Evolutionary conservation across 2,888 invertebrate species (phyloP), one percentile per base, ranked within the genome.

Genomic region (Cataglyphis albicans): DNA sequence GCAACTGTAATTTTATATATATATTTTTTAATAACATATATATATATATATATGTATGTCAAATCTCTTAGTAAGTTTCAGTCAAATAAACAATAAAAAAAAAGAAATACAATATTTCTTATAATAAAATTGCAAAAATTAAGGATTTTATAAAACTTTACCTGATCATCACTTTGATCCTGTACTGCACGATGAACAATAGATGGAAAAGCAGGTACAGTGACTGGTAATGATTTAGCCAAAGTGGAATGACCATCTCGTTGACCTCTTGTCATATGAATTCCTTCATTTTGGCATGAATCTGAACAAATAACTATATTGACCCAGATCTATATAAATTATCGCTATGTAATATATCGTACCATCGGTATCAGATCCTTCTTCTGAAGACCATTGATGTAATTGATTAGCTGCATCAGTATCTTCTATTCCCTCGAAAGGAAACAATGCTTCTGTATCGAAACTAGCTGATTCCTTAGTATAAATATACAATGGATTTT

Each of bases 161-260:
- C 96, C 93, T 95, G 95, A 84, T 96, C 96, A 80, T 96, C 96
- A 65, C 95, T 95, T 68, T 93, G 92, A 18, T 94, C 94, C 63
- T 92, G 91, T 75, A 90, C 86, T 91, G 95, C 92, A 87, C 95
- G 92, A 88, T 92, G 90, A 87, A 91, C 88, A 70, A 91, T 92
- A 12, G 92, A 90, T 65, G 96, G 95, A 92, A 97, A 96, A 82
- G 94, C 95, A 76, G 97, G 97, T 94, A 98, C 97, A 93, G 96
- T 96, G 93, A 98, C 97, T 57, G 98, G 98, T 92, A 98, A 95
- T 87, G 98, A 98, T 93, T 97, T 97, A 63, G 97, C 98, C 88
- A 97, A 91, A 75, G 93, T 95, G 83, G 95, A 95, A 29, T 95
- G 94, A 44, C 93, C 95, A 65, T 93, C 94, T 83, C 94, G 94